These are phyloP conservation scores for Goniozus legneri DNA, from an alignment of 1,140 invertebrate genomes.

Conservation along the genomic window DNA sequence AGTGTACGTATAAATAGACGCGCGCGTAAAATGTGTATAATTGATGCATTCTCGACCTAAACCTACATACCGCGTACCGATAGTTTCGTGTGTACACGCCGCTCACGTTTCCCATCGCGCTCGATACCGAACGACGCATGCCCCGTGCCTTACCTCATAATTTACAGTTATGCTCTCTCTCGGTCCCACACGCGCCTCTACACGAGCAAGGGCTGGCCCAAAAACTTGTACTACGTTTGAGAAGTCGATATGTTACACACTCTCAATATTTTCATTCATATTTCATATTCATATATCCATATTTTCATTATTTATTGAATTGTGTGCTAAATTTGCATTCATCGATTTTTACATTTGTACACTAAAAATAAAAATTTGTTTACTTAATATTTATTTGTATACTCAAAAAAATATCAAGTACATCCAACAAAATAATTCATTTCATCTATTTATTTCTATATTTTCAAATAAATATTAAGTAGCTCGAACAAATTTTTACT, in stretches of 20 bases:
- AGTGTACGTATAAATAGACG: constrained; percentile 4
- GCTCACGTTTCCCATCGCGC: constrained; percentile 8
- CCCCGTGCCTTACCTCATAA: constrained; percentile 21
- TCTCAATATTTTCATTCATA: neutral
- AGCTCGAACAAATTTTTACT: too few species aligned
- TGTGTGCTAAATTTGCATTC: too few species aligned
- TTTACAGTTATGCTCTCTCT: constrained; percentile 28
- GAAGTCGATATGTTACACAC: neutral
- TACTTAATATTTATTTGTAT: too few species aligned
- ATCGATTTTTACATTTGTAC: too few species aligned
- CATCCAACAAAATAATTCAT: too few species aligned
- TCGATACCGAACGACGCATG: constrained; percentile 11
- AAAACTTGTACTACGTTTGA: neutral
- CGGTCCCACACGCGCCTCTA: neutral
- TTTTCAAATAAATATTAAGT: too few species aligned
- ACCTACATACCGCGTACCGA: constrained; percentile 20
- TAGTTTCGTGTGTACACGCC: constrained; percentile 2
- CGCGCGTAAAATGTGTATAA: constrained; percentile 27
- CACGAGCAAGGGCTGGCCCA: neutral
- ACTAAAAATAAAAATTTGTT: too few species aligned
- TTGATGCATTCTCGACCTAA: constrained; percentile 32
- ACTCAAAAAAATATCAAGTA: too few species aligned
- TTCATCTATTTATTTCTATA: too few species aligned
- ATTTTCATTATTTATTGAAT: too few species aligned
- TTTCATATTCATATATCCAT: too few species aligned